phyloP scores from a whole-genome alignment of 2,113 vertebrate species.

The Charadrius vociferus region DNA sequence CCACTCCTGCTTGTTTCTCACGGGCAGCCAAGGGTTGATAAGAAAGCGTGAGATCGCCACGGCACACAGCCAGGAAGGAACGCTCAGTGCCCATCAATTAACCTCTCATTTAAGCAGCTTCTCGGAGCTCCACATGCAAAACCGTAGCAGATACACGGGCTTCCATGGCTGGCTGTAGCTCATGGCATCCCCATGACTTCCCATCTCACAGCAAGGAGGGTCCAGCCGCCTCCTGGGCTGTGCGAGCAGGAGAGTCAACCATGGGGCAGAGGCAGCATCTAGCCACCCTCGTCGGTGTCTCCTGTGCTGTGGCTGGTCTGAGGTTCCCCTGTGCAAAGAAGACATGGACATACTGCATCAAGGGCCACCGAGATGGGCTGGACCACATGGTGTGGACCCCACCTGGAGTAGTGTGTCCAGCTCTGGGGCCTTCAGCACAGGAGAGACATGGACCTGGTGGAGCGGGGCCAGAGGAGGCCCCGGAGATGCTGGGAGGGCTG shows the following conservation, averaged over 20 bases:
- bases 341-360: no score
- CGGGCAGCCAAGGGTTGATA: neutral
- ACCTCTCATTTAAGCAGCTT: neutral
- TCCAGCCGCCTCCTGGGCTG: neutral
- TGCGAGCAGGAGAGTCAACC: no score
- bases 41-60: neutral
- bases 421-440: neutral
- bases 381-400: neutral
- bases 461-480: neutral
- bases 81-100: neutral
- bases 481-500: fast-evolving
- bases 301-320: neutral
- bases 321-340: neutral
- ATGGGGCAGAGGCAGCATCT: neutral
- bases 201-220: neutral
- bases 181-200: neutral
- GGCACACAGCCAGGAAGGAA: neutral
- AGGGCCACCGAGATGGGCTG: neutral
- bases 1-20: neutral
- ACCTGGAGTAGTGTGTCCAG: fast-evolving
- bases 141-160: fast-evolving
- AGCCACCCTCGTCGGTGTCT: neutral
- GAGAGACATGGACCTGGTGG: neutral
- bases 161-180: neutral
- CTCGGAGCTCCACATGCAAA: neutral